phyloP scores from a whole-genome alignment of 2,888 invertebrate species.

The Drosophila meridionalis region DNA sequence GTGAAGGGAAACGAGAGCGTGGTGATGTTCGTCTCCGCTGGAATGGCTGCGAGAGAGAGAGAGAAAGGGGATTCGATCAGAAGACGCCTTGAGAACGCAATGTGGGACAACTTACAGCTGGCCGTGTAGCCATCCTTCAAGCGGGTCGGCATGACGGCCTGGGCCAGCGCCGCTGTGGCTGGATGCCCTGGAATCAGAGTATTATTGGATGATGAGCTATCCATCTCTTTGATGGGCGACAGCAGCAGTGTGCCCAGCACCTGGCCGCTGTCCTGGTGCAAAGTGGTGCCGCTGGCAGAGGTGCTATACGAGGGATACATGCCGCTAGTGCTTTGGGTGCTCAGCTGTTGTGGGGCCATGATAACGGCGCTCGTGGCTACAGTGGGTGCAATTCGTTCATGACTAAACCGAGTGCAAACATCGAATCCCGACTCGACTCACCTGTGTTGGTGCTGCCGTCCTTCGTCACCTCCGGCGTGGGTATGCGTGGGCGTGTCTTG shows the following conservation, averaged over 20 bases:
- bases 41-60: constrained; percentile 49
- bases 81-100: not conserved
- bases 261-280: constrained; percentile 87
- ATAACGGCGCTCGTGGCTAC: constrained; percentile 86
- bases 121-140: constrained; percentile 68
- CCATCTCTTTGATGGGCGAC: constrained; percentile 94
- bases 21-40: constrained; percentile 79
- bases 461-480: constrained; percentile 94
- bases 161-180: constrained; percentile 91
- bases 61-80: too few species aligned
- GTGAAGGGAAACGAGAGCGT: constrained; percentile 84
- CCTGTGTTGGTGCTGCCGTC: constrained; percentile 86
- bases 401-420: constrained; percentile 46
- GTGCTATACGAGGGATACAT: constrained; percentile 84
- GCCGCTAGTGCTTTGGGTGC: constrained; percentile 84
- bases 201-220: constrained; percentile 91
- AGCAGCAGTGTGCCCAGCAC: constrained; percentile 91
- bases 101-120: constrained; percentile 56
- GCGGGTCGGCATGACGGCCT: constrained; percentile 88
- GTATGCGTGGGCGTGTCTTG: constrained; percentile 93
- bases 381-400: constrained; percentile 45
- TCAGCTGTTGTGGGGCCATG: constrained; percentile 89
- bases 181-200: constrained; percentile 90
- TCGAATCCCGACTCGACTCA: constrained; percentile 21
- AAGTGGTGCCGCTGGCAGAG: constrained; percentile 66